These are phyloP conservation scores for Tachycineta bicolor DNA, from an alignment of 2,113 vertebrate species.

Conservation along the genomic window DNA sequence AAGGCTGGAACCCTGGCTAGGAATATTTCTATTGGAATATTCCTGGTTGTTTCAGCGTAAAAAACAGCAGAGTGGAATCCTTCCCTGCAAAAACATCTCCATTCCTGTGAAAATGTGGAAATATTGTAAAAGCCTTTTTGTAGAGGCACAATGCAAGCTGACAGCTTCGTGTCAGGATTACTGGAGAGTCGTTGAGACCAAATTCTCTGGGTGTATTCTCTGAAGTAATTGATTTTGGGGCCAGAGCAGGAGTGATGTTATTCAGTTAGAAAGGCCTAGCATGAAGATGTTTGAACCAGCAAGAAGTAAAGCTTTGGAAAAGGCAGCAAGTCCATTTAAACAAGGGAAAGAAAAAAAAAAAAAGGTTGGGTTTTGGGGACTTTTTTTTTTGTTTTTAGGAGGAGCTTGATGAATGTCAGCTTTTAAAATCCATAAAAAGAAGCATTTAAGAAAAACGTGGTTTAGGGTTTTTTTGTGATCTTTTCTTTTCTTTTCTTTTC, in stretches of 20 bases:
- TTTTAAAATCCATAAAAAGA: not conserved
- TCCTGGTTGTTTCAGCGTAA: not conserved
- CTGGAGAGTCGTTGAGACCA: not conserved
- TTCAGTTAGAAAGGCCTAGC: not conserved
- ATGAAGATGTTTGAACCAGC: not conserved
- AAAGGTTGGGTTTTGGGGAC: rapidly evolving
- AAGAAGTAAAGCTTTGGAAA: not conserved
- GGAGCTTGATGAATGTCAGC: not conserved
- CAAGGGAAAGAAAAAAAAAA: not conserved
- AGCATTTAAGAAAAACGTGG: not conserved
- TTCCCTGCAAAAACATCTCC: not conserved
- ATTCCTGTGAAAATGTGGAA: not conserved
- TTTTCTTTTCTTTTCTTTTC: no score
- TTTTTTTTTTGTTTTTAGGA: not conserved
- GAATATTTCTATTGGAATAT: not conserved
- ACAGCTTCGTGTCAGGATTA: not conserved
- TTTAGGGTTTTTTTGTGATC: not conserved
- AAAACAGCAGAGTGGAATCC: not conserved
- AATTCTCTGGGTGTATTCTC: not conserved
- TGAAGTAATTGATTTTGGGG: not conserved
- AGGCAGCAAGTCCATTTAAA: not conserved
- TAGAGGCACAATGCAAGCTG: not conserved
- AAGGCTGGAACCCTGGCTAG: not conserved
- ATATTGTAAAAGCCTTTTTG: not conserved
- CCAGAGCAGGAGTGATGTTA: no score